Evolutionary conservation across 2,888 invertebrate species (phyloP), one percentile per base, ranked within the genome.

Genomic region (Pasiphila rectangulata): DNA sequence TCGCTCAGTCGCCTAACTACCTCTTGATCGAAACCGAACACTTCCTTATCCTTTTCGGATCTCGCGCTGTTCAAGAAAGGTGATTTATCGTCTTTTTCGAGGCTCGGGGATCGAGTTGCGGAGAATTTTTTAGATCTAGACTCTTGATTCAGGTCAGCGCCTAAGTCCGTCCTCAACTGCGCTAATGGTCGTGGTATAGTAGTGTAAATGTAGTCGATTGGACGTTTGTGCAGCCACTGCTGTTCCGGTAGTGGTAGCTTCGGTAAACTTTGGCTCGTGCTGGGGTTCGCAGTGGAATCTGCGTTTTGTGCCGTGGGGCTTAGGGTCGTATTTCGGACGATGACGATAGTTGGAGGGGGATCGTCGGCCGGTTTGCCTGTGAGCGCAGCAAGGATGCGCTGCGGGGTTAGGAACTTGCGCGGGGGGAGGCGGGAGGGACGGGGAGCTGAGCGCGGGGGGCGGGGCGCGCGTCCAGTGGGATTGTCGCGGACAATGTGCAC

Each of bases 81-180:
- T 0, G 84, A 83, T 45, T 84, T 88, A 1, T 89, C 89, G 83
- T 89, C 89, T 57, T 87, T 88, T 48, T 89, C 89, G n/a, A 89
- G 60, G 0, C 89, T 89, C 0, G 89, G 89, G 0, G 89, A 89
- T 5, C 89, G 64, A 0, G 89, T 88, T 0, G 83, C 88, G 42
- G 89, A 87, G 54, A 63, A 87, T 48, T 83, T 86, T 44, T 83
- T 85, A 1, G 79, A 70, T n/a, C 80, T 67, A 1, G 75, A 61
- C 38, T 81, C 84, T 30, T 79, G 76, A 1, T 61, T 63, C 25
- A 83, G 54, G 25, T 85, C 84, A 0, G 75, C 75, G 4, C 80
- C 82, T 7, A 84, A 46, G 47, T 83, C 84, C 0, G 77, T 67
- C 37, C 64, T 72, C 4, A 76, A 64, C 56, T 86, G 83, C 0